These are phyloP conservation scores for Betta splendens DNA, from an alignment of 2,797 vertebrate species.

Conservation along the genomic window DNA sequence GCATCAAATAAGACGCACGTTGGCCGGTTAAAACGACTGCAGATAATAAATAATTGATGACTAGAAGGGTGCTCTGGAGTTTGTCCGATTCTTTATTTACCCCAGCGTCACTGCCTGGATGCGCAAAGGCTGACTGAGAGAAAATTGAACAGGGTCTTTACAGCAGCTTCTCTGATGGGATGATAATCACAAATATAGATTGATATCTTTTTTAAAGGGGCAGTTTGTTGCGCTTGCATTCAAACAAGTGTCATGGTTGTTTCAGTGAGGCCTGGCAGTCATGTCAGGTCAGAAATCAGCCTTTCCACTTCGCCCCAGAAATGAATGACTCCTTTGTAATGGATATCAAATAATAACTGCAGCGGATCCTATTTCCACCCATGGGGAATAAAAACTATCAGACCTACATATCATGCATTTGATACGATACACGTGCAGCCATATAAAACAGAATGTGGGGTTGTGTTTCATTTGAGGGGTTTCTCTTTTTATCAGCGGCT, in stretches of 20 bases:
- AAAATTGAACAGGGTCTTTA: not conserved
- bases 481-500: constrained; percentile 42
- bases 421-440: constrained; percentile 64
- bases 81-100: constrained; percentile 13
- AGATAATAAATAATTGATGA: constrained; percentile 15
- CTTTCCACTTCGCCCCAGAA: constrained; percentile 26
- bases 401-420: constrained; percentile 64
- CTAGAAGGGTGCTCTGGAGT: constrained; percentile 1
- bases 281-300: constrained; percentile 39
- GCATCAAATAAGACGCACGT: not conserved
- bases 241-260: constrained; percentile 32
- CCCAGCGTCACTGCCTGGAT: constrained; percentile 17
- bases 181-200: not conserved
- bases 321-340: constrained; percentile 68
- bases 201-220: not conserved
- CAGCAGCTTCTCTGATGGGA: constrained; percentile 3
- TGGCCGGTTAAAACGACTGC: constrained; percentile 12
- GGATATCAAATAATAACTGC: constrained; percentile 75
- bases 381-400: constrained; percentile 58
- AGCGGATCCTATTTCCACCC: constrained; percentile 68
- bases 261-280: constrained; percentile 24
- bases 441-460: constrained; percentile 57
- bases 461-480: constrained; percentile 57
- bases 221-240: not conserved
- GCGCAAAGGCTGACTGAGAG: not conserved